Evolutionary conservation across 2,888 invertebrate genomes (phyloP), one percentile per base, ranked within the genome.

Genomic region (Charanyca ferruginea): DNA sequence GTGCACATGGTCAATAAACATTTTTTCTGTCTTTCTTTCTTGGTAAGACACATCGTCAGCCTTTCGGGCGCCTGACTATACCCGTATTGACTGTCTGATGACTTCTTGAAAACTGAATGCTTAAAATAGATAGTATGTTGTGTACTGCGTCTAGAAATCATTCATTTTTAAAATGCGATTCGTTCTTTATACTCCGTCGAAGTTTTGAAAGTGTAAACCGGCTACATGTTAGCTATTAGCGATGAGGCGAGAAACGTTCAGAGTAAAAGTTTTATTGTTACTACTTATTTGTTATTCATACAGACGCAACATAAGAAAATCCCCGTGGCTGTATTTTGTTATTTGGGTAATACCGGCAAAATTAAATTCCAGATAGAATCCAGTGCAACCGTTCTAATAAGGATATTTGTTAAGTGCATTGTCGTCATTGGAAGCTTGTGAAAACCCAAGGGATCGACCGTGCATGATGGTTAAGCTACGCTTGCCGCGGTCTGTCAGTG

Each of bases 211-310:
- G 73, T 62, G 62, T n/a, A 16, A 44, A 22, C 16, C 22, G 18
- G 22, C 60, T 41, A 49, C n/a, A 18, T 53, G 67, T 48, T 16
- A 25, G 23, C 52, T 53, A 68, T 73, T 76, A 69, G 42, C 58
- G 23, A 8, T 23, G 54, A 13, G 52, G 52, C 28, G 75, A 42
- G 59, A 67, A 58, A 54, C 23, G 47, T 45, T 77, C 16, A 8
- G 58, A 70, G 71, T 57, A 55, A 73, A 73, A 77, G 51, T 61
- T 45, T 35, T 48, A 58, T 57, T 58, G 16, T 75, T 42, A 47
- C 55, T 57, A 66, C 6, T 11, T 32, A 11, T 45, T 74, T 67
- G 28, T 58, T 52, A 58, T 42, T 67, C 35, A 59, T 32, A 32
- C 20, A 51, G 38, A 67, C 48, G 28, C 28, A n/a, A 53, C n/a